Conservation (phyloP, 1,140 invertebrate genomes). For the Heterodera schachtii region DNA sequence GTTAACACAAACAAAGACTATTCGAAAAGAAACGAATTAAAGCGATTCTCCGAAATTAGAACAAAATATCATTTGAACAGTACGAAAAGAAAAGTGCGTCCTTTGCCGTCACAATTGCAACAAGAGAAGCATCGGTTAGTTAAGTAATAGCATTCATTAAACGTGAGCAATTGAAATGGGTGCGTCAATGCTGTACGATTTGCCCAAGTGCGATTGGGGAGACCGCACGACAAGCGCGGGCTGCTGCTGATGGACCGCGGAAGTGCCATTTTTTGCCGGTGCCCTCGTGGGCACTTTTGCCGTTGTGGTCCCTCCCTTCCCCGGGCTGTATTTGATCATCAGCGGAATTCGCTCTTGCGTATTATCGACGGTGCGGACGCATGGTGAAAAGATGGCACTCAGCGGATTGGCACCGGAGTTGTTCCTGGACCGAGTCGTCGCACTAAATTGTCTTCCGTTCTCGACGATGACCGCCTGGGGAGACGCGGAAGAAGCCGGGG, state of each 20-base stretch:
- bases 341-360: conserved; percentile 61
- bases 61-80: no score
- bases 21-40: no score
- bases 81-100: no score
- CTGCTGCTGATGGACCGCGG: conserved; percentile 5
- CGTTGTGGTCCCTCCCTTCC: neutral
- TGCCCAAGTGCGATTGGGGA: conserved; percentile 45
- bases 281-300: conserved; percentile 6
- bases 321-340: conserved; percentile 61
- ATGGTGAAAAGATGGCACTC: conserved; percentile 14
- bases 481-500: conserved; percentile 26
- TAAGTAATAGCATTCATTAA: conserved; percentile 26
- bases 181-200: conserved; percentile 61
- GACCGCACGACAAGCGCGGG: neutral
- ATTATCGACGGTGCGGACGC: conserved; percentile 24
- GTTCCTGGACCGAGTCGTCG: conserved; percentile 3
- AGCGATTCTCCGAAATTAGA: no score
- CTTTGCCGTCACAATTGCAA: no score
- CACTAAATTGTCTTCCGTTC: conserved; percentile 40
- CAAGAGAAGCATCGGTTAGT: no score
- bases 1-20: no score
- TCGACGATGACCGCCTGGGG: conserved; percentile 59
- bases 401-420: conserved; percentile 19
- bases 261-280: neutral
- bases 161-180: conserved; percentile 64